phyloP scores from a whole-genome alignment of 2,888 invertebrate genomes.

The Parnassius apollo region DNA sequence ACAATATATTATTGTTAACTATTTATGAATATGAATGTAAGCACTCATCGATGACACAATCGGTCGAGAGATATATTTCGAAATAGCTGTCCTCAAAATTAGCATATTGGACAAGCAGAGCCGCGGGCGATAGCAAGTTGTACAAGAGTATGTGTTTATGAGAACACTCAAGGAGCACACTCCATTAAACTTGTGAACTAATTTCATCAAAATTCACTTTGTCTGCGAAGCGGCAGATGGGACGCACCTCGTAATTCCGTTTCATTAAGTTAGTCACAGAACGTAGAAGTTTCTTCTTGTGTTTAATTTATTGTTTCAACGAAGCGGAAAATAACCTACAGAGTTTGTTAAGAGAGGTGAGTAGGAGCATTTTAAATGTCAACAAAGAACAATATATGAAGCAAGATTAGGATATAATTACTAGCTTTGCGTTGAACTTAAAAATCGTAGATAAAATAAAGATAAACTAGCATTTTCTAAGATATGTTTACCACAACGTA shows the following conservation, averaged over 20 bases:
- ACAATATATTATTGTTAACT: too few relatives aligned
- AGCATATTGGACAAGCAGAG: too few relatives aligned
- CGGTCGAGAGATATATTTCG: too few relatives aligned
- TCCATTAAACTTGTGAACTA: constrained; percentile 73
- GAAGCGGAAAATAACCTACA: constrained; percentile 50
- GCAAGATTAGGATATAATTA: constrained; percentile 30
- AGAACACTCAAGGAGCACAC: constrained; percentile 46
- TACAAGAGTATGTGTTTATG: constrained; percentile 34
- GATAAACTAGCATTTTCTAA: too few relatives aligned
- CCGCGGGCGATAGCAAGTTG: constrained; percentile 18
- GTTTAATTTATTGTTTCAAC: constrained; percentile 65
- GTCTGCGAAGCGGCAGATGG: constrained; percentile 69
- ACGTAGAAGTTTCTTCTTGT: constrained; percentile 68
- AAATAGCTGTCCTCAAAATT: too few relatives aligned
- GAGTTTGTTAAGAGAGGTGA: constrained; percentile 33
- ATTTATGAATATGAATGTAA: too few relatives aligned
- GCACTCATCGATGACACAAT: too few relatives aligned
- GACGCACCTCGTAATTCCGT: constrained; percentile 68
- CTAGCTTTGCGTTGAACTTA: constrained; percentile 5
- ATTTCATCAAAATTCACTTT: constrained; percentile 77
- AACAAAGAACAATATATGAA: background rate
- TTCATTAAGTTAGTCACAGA: constrained; percentile 70
- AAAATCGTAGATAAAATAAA: background rate
- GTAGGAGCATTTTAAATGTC: background rate
- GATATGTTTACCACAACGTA: too few relatives aligned